phyloP scores from a whole-genome alignment of 2,113 vertebrate species.

The Phalacrocorax pelagicus region DNA sequence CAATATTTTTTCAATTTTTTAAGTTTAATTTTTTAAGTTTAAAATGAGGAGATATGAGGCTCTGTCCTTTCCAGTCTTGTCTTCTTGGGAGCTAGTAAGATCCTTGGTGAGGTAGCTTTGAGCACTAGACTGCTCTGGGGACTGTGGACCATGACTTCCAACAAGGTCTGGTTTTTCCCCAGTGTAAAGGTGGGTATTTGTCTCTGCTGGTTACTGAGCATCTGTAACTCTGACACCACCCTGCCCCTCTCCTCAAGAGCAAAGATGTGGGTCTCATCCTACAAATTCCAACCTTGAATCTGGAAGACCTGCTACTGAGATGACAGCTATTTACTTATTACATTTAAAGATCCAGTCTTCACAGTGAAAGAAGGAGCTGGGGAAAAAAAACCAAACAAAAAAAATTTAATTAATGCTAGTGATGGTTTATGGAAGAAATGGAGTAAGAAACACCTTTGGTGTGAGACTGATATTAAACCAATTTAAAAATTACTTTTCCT shows the following conservation, averaged over 20 bases:
- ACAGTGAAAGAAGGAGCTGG: not conserved
- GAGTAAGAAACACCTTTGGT: conserved; percentile 12
- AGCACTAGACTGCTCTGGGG: not conserved
- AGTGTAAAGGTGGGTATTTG: not conserved
- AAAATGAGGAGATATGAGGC: not conserved
- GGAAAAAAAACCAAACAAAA: not conserved
- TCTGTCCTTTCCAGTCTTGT: not conserved
- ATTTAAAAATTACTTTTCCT: conserved; percentile 14
- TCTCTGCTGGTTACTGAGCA: not conserved
- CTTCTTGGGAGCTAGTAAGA: not conserved
- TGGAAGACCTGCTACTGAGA: not conserved
- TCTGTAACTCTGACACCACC: not conserved
- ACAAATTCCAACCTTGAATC: not conserved
- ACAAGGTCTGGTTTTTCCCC: not conserved
- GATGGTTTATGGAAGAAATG: conserved; percentile 9
- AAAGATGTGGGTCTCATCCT: not conserved
- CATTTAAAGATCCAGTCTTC: not conserved
- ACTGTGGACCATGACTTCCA: not conserved
- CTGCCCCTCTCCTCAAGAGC: not conserved
- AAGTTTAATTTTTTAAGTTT: not conserved
- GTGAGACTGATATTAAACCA: conserved; percentile 3
- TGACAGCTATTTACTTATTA: not conserved
- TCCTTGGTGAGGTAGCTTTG: not conserved
- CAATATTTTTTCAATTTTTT: not conserved
- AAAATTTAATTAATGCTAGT: not conserved